phyloP scores from a whole-genome alignment of 1,140 invertebrate genomes.

The Chelonus insularis region DNA sequence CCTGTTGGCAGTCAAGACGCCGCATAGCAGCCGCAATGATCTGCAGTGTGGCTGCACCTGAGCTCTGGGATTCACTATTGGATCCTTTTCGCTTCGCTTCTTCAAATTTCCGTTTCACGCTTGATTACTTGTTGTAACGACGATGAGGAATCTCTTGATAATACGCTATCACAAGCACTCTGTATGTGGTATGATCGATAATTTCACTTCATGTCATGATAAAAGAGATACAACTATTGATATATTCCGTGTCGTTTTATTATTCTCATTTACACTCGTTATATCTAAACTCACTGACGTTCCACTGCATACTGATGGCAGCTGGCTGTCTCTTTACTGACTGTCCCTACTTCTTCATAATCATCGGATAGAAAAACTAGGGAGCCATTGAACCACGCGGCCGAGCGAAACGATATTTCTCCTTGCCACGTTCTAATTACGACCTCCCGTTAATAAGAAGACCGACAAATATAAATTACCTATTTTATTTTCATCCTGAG shows the following conservation, averaged over 20 bases:
- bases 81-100: slow-evolving; percentile 21
- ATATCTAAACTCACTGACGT: slow-evolving; percentile 13
- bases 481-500: background rate
- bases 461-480: background rate
- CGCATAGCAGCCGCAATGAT: slow-evolving; percentile 25
- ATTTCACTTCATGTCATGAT: too few species aligned
- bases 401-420: slow-evolving; percentile 32
- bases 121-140: slow-evolving; percentile 21
- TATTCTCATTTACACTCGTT: background rate
- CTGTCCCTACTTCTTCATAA: slow-evolving; percentile 9
- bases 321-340: background rate
- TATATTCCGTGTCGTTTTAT: background rate
- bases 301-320: slow-evolving; percentile 7
- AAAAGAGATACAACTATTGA: background rate
- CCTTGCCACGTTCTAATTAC: slow-evolving; percentile 28
- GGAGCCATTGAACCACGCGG: slow-evolving; percentile 34
- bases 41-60: slow-evolving; percentile 3
- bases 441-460: background rate
- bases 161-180: slow-evolving; percentile 1
- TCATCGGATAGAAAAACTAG: slow-evolving; percentile 1
- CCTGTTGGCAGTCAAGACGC: slow-evolving; percentile 29
- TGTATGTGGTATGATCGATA: too few species aligned
- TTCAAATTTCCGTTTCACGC: slow-evolving; percentile 31
- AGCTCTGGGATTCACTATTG: slow-evolving; percentile 24
- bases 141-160: background rate